Evolutionary conservation across 1,140 invertebrate species (phyloP).

Genomic region (Pseudomyrmex sp.): DNA sequence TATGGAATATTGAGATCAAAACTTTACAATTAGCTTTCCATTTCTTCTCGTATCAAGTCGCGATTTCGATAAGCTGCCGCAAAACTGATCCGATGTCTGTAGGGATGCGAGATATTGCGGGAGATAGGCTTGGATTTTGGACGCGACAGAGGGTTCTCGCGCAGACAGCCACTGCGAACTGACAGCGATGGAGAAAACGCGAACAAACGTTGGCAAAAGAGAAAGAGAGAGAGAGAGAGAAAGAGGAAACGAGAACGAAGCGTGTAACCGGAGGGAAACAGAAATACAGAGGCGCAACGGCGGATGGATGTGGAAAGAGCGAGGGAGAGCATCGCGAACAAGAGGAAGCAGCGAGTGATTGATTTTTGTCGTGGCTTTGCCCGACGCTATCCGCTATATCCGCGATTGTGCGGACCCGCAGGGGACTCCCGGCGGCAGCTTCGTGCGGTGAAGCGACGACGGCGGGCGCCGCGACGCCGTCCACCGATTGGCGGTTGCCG

Average conservation of each 20-base stretch:
- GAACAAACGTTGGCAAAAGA: not conserved
- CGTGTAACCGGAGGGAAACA: slow-evolving; percentile 66
- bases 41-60: not conserved
- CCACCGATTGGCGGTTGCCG: slow-evolving; percentile 84
- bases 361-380: slow-evolving; percentile 85
- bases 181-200: slow-evolving; percentile 8
- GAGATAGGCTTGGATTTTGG: slow-evolving; percentile 1
- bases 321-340: slow-evolving; percentile 64
- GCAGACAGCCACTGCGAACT: slow-evolving; percentile 9
- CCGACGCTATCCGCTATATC: slow-evolving; percentile 84
- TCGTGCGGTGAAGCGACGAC: slow-evolving; percentile 81
- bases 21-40: not conserved
- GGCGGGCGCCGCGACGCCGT: slow-evolving; percentile 84
- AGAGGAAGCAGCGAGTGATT: slow-evolving; percentile 82
- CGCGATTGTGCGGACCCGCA: slow-evolving; percentile 81
- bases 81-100: slow-evolving; percentile 57
- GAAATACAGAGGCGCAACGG: slow-evolving; percentile 39
- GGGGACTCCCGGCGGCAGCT: slow-evolving; percentile 67
- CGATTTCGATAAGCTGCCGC: slow-evolving; percentile 66
- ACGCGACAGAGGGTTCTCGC: slow-evolving; percentile 30
- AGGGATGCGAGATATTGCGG: slow-evolving; percentile 24
- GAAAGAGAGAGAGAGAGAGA: slow-evolving; percentile 14
- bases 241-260: slow-evolving; percentile 26
- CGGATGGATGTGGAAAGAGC: slow-evolving; percentile 47
- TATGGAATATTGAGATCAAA: not conserved